These are phyloP conservation scores for Nysson spinosus DNA, from an alignment of 2,888 invertebrate genomes.

Conservation along the genomic window DNA sequence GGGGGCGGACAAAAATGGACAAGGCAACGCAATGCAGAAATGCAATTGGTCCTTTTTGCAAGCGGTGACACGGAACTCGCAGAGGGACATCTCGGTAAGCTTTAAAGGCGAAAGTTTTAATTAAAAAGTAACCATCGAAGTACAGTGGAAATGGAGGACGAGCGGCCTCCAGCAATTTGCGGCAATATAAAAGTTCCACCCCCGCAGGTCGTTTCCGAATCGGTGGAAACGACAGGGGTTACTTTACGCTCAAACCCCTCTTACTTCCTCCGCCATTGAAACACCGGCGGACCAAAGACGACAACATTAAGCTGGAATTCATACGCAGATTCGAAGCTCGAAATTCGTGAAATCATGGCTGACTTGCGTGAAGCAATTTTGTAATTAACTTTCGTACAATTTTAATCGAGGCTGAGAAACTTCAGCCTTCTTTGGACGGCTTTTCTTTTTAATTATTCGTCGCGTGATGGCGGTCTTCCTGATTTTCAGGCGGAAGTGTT, in stretches of 20 bases:
- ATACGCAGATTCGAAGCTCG: background rate
- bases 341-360: no score
- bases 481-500: no score
- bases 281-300: background rate
- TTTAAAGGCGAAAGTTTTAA: conserved; percentile 57
- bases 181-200: conserved; percentile 54
- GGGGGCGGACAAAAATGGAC: no score
- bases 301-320: background rate
- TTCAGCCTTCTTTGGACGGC: background rate
- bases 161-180: conserved; percentile 50
- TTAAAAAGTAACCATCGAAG: conserved; percentile 58
- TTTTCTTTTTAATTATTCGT: no score
- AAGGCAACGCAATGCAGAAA: background rate
- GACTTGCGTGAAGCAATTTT: no score
- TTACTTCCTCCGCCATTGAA: background rate
- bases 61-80: background rate
- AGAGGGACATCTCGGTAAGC: background rate
- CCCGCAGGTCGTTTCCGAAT: conserved; percentile 29
- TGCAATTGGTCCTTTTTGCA: conserved; percentile 5
- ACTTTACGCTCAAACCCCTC: no score
- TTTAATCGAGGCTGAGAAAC: background rate
- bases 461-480: no score
- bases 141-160: conserved; percentile 7
- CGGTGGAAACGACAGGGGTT: conserved; percentile 25
- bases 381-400: background rate